These are phyloP conservation scores for Reticulitermes speratus DNA, from an alignment of 1,140 invertebrate genomes.

Conservation along the genomic window DNA sequence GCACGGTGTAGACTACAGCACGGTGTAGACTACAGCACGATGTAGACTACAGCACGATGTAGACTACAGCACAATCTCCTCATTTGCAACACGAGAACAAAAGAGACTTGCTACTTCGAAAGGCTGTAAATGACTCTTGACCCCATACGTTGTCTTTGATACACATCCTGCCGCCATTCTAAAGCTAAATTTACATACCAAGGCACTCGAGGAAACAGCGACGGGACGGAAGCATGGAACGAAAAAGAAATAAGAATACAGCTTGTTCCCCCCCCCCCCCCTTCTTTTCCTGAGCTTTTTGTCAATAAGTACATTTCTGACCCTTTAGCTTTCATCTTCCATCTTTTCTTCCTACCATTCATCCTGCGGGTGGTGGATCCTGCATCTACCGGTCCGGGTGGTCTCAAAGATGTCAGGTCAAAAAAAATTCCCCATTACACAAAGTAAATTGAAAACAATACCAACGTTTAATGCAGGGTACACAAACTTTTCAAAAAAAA, in stretches of 20 bases:
- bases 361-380: background rate
- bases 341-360: background rate
- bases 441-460: too few relatives aligned
- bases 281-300: background rate
- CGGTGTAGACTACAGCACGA: too few relatives aligned
- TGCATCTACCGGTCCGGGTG: too few relatives aligned
- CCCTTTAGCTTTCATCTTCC: background rate
- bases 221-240: background rate
- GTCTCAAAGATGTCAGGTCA: too few relatives aligned
- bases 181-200: conserved; percentile 1
- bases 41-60: background rate
- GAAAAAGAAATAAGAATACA: background rate
- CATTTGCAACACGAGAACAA: background rate
- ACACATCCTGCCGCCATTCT: background rate
- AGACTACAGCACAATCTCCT: background rate
- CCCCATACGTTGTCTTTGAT: conserved; percentile 4
- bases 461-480: too few relatives aligned
- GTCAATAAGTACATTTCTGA: background rate
- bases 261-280: background rate
- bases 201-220: background rate
- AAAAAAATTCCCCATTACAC: too few relatives aligned
- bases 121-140: background rate
- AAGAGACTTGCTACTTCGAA: background rate
- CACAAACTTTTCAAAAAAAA: too few relatives aligned
- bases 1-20: too few relatives aligned